Base-by-base conservation (phyloP, 2,797 vertebrate species). In the Sorex maritimensis region DNA sequence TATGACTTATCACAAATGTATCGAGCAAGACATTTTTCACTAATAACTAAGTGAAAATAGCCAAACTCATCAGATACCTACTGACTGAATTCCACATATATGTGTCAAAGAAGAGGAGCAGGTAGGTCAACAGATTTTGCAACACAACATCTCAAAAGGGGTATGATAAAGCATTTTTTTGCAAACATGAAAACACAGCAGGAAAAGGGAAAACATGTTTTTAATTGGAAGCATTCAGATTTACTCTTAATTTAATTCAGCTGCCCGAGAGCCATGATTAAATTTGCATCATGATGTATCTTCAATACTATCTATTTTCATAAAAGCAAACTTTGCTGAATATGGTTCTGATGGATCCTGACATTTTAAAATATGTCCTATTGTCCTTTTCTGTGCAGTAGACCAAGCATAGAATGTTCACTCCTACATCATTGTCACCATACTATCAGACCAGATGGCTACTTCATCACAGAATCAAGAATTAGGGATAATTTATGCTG, bases 361-460 rank as follows among this genome's bases (percentile, higher is more conserved):
- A 98, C 98, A 98, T 98, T 98, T 98, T 98, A 98, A 98, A 98
- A 98, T 98, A 98, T 98, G 98, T 98, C 98, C 98, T 98, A 98
- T 98, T 98, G 98, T 98, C 98, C 98, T 98, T 97, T 98, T 97
- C 97, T 98, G 98, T 96, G 97, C 98, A 97, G 97, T 98, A 98
- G 98, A 98, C 98, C 98, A 98, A 98, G 97, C 97, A 97, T 97
- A 91, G 97, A 97, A 97, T 97, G 97, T 98, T 98, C 96, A 97
- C 97, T 98, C 97, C 95, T 98, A 98, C 97, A 98, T 98, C 98
- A 98, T 95, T 98, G 98, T 98, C 98, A 98, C 96, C 80, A 94
- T 97, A 97, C 97, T 98, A 98, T 98, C 97, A 98, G 98, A 98
- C 97, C 99, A 99, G 98, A 99, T 99, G 98, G 98, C 98, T 98